Evolutionary conservation across 2,797 vertebrate species (phyloP).

Genomic region (Meriones psammophilus): DNA sequence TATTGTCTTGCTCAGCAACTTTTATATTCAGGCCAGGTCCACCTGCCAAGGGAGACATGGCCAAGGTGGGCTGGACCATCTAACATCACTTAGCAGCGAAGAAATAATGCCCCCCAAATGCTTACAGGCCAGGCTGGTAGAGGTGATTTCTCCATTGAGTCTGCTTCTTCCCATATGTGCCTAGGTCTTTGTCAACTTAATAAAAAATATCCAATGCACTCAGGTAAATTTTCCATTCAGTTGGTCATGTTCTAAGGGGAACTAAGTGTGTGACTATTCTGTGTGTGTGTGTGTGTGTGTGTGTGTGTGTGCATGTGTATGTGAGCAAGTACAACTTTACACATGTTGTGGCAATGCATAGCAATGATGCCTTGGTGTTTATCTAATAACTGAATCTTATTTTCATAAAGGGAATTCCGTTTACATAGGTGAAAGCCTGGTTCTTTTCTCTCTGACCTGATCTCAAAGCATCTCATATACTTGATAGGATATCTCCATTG

Average conservation of each 20-base stretch:
- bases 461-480: not conserved
- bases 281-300: not conserved
- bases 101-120: no score
- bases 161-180: not conserved
- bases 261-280: not conserved
- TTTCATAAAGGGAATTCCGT: conserved; percentile 7
- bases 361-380: not conserved
- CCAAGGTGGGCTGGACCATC: not conserved
- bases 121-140: not conserved
- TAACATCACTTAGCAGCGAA: not conserved
- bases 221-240: not conserved
- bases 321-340: not conserved
- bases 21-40: not conserved
- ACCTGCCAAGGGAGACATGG: not conserved
- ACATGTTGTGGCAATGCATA: rapidly evolving
- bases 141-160: no score
- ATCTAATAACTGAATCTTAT: not conserved
- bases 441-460: conserved; percentile 31
- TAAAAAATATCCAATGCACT: not conserved
- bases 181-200: not conserved
- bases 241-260: not conserved
- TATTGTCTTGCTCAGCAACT: not conserved
- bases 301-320: not conserved
- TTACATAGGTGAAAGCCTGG: not conserved
- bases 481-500: not conserved